Base-by-base conservation (phyloP, 1,140 invertebrate genomes). In the Colletes gigas region DNA sequence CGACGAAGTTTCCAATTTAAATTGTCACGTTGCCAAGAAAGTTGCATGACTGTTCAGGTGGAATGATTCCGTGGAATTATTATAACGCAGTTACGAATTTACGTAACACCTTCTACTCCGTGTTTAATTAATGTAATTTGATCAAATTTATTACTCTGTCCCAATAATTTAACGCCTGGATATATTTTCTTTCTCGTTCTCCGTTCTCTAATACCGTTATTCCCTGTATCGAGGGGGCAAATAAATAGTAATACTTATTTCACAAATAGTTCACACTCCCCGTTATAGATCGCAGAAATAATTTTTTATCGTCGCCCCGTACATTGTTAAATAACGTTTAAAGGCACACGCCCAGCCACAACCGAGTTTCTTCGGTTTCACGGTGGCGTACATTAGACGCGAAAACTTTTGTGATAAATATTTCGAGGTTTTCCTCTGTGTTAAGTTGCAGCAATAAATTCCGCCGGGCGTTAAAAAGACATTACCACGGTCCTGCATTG, bases 1-100 rank as follows among this genome's bases (percentile, higher is more conserved):
- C 55, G n/a, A 47, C 41, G 55, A 60, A 59, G 41, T 55, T 41
- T 30, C 50, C 73, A 75, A 75, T 75, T 75, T 66, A 66, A 55
- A 75, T 78, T 55, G 39, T 54, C 60, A 19, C 30, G 12, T 12
- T 41, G n/a, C 39, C 39, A 75, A 41, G 10, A 73, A 62, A 50
- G 44, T 9, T 62, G 7, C 10, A n/a, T 9, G 19, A 5, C n/a
- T n/a, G 17, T 39, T 30, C 44, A 39, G 17, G 17, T 57, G 39
- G 30, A 57, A 70, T 15, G 19, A 70, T 57, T 70, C 21, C 4
- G 4, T 19, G 52, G 5, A 57, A 44, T 17, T 41, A 30, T 41
- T 62, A 9, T 50, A 19, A 10, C 47, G 17, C 9, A 17, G 52
- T 55, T 55, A 55, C 12, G 65, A 66, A 66, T 17, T 69, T 39